A percentile compares a stretch with the other conserved stretches of the same genome.
Evolutionary conservation across 2,113 vertebrate genomes (phyloP).

Genomic region (Xiphophorus maculatus): DNA sequence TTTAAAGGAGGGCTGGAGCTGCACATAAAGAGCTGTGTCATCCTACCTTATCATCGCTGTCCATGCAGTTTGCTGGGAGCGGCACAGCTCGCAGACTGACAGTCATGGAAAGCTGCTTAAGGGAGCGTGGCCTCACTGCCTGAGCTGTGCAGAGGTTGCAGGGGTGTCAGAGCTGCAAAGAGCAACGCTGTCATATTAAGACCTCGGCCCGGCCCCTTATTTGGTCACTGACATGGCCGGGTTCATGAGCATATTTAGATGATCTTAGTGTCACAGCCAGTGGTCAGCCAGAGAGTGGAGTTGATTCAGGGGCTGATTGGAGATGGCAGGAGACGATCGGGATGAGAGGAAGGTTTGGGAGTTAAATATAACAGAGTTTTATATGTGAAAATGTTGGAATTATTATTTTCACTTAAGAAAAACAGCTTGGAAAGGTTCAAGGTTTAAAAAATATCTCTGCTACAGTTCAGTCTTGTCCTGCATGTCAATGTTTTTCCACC

Average conservation of each 20-base stretch:
- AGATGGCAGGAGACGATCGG: slow-evolving; percentile 36
- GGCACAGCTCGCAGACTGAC: slow-evolving; percentile 37
- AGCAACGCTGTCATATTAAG: slow-evolving; percentile 61
- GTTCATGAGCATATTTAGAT: neutral
- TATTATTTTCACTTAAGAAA: neutral
- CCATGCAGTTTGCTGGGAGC: slow-evolving; percentile 38
- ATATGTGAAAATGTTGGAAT: no score
- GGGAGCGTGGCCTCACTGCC: slow-evolving; percentile 30
- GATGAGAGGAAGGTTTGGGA: neutral
- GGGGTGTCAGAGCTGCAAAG: slow-evolving; percentile 52
- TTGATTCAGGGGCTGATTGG: slow-evolving; percentile 1
- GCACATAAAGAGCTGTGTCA: slow-evolving; percentile 53
- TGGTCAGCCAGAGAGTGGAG: neutral
- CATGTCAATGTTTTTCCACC: no score
- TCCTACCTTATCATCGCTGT: slow-evolving; percentile 38
- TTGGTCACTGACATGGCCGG: neutral
- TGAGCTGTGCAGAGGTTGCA: slow-evolving; percentile 46
- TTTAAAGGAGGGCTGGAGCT: slow-evolving; percentile 23
- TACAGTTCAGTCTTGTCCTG: no score
- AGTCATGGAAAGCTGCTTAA: slow-evolving; percentile 70
- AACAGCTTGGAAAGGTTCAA: neutral
- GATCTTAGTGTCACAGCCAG: neutral
- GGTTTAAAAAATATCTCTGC: neutral
- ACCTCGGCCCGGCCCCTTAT: slow-evolving; percentile 22
- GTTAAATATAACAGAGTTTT: no score